phyloP scores from a whole-genome alignment of 2,888 invertebrate species.

The Polylopha cassiicola region DNA sequence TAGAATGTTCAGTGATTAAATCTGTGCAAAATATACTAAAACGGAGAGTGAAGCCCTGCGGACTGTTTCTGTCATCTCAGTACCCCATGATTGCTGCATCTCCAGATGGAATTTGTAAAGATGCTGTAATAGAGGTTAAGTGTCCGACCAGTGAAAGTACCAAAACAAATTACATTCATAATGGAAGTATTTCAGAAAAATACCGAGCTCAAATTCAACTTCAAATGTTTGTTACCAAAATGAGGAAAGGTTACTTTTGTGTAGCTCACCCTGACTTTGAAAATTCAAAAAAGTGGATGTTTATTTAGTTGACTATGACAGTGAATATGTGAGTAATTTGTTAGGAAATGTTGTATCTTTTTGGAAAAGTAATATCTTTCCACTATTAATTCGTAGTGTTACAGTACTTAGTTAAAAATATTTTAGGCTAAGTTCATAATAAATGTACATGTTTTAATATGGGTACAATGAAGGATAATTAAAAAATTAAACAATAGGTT shows the following conservation, averaged over 20 bases:
- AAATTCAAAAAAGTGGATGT: not conserved
- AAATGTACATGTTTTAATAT: too few species aligned
- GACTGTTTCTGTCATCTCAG: not conserved
- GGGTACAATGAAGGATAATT: too few species aligned
- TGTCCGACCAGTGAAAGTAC: constrained; percentile 17
- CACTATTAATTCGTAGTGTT: too few species aligned
- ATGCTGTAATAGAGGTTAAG: constrained; percentile 20
- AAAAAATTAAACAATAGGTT: too few species aligned
- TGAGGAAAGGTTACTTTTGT: constrained; percentile 16
- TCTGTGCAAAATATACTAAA: not conserved
- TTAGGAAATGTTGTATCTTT: too few species aligned
- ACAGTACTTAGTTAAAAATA: too few species aligned
- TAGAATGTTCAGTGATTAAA: not conserved
- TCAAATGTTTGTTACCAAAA: constrained; percentile 15
- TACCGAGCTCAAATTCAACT: constrained; percentile 7
- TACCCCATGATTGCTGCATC: constrained; percentile 21
- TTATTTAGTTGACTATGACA: not conserved
- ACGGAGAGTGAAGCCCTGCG: not conserved
- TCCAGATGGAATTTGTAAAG: constrained; percentile 19
- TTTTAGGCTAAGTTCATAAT: too few species aligned
- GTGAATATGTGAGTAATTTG: too few species aligned
- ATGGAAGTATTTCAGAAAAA: not conserved
- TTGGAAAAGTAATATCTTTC: too few species aligned
- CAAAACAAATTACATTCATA: constrained; percentile 5
- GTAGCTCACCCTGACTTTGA: constrained; percentile 16